Conservation (phyloP, 2,113 vertebrate genomes). For the Petaurus breviceps region DNA sequence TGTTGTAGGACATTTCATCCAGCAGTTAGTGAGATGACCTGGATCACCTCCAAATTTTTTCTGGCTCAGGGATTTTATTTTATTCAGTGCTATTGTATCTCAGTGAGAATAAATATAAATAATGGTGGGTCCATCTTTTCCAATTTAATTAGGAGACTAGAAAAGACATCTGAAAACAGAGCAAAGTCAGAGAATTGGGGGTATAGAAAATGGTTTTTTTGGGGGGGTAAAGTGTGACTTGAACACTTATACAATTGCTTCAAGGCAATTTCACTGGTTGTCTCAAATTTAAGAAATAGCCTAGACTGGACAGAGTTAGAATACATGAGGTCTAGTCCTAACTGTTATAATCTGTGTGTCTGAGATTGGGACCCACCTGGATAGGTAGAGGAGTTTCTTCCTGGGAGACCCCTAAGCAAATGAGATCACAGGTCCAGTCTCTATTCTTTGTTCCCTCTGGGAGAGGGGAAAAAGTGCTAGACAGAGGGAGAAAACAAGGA, state of each 20-base stretch:
- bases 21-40: neutral
- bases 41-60: neutral
- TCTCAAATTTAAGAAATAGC: neutral
- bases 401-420: neutral
- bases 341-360: neutral
- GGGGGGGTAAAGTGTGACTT: neutral
- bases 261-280: neutral
- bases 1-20: neutral
- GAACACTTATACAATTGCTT: neutral
- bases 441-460: neutral
- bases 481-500: neutral
- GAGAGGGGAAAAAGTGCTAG: neutral
- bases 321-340: neutral
- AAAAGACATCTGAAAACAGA: constrained; percentile 51
- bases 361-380: neutral
- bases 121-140: constrained; percentile 30
- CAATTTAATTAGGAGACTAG: constrained; percentile 56
- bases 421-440: neutral
- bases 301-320: neutral
- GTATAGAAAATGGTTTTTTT: neutral
- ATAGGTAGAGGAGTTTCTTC: neutral
- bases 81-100: neutral
- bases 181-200: constrained; percentile 9
- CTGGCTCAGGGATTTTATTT: neutral
- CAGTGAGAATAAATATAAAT: constrained; percentile 10